Evolutionary conservation across 1,140 invertebrate genomes (phyloP).

Genomic region (Drosophila teissieri): DNA sequence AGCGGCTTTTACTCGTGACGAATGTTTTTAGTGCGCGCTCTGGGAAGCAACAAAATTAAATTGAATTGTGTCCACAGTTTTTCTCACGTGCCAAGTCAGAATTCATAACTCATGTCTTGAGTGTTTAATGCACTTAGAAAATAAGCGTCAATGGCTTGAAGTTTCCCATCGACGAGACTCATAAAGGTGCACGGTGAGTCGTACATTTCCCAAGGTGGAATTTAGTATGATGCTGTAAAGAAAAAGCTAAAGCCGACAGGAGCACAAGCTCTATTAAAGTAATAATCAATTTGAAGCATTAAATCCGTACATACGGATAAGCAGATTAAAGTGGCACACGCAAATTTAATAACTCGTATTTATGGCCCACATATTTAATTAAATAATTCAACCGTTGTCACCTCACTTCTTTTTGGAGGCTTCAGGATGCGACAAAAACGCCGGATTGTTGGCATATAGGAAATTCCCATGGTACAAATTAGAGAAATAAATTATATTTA

Average conservation of each 20-base stretch:
- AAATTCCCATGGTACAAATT: constrained; percentile 34
- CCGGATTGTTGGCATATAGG: constrained; percentile 17
- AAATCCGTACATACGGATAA: background rate
- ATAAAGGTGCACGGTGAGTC: background rate
- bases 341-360: background rate
- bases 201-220: background rate
- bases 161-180: background rate
- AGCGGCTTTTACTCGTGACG: constrained; percentile 16
- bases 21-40: constrained; percentile 26
- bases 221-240: background rate
- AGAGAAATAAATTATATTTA: constrained; percentile 63
- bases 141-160: background rate
- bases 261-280: background rate
- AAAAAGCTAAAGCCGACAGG: background rate
- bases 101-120: constrained; percentile 23
- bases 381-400: constrained; percentile 22
- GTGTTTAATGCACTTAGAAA: constrained; percentile 19
- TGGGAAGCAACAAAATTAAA: constrained; percentile 36
- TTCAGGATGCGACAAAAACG: no score
- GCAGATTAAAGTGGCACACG: background rate
- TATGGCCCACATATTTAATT: constrained; percentile 8
- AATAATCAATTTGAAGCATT: background rate
- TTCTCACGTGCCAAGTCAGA: constrained; percentile 6
- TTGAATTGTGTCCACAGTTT: constrained; percentile 21
- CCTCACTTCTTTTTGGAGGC: background rate